Percentiles rank a stretch among this genome's conserved stretches.
Evolutionary conservation across 2,113 vertebrate genomes (phyloP).

Genomic region (Osmerus eperlanus): DNA sequence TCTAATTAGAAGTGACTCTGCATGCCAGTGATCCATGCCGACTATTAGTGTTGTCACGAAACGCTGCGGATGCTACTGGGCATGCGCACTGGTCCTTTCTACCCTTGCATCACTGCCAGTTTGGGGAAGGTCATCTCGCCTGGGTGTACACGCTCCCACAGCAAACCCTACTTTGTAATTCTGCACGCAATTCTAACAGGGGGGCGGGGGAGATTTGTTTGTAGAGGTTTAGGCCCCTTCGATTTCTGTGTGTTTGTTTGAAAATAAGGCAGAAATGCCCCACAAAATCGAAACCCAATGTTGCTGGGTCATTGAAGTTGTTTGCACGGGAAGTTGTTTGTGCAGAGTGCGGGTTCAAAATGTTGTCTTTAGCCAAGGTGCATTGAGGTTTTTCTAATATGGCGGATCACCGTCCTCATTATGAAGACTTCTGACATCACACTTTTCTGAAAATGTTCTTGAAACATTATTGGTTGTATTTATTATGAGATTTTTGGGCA

Average conservation of each 20-base stretch:
- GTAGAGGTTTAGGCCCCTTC: conserved; percentile 5
- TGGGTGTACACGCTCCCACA: conserved; percentile 45
- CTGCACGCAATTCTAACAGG: conserved; percentile 67
- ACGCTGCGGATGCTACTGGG: conserved; percentile 55
- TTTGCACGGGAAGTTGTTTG: background rate
- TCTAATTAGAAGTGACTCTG: conserved; percentile 69
- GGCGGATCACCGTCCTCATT: background rate
- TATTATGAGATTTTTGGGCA: background rate
- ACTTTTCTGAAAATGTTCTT: background rate
- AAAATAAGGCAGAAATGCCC: conserved; percentile 41
- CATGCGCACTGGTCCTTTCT: conserved; percentile 55
- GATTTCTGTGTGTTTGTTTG: conserved; percentile 52
- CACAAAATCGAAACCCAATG: background rate
- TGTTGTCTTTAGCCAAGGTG: background rate
- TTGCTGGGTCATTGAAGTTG: background rate
- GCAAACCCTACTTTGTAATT: conserved; percentile 46
- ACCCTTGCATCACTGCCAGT: conserved; percentile 37
- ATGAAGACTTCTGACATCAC: background rate
- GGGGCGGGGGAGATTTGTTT: conserved; percentile 52
- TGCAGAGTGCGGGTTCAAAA: background rate
- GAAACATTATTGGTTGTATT: too few relatives aligned
- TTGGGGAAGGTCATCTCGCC: conserved; percentile 53
- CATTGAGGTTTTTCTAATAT: background rate
- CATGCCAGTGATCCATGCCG: conserved; percentile 70
- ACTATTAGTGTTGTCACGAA: conserved; percentile 74